phyloP scores from a whole-genome alignment of 2,113 vertebrate genomes.

The Apeltes quadracus region DNA sequence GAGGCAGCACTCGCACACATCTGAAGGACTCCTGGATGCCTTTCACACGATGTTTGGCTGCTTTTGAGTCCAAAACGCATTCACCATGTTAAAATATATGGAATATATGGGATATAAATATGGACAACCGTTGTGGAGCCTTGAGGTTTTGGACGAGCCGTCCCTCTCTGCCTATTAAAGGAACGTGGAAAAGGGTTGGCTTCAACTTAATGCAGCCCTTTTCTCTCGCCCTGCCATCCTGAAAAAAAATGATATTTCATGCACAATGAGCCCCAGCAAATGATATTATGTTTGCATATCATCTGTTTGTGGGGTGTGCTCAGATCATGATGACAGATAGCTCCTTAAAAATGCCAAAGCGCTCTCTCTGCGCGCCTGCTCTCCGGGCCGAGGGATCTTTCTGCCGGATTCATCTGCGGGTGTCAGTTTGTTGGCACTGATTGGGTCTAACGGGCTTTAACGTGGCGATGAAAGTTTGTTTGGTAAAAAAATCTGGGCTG shows the following conservation, averaged over 20 bases:
- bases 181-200: conserved; percentile 2
- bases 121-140: not conserved
- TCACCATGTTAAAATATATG: not conserved
- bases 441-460: conserved; percentile 64
- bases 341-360: conserved; percentile 63
- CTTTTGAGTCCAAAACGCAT: not conserved
- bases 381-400: conserved; percentile 59
- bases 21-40: conserved; percentile 66
- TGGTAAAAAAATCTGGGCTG: conserved; percentile 64
- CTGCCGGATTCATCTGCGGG: conserved; percentile 62
- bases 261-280: conserved; percentile 67
- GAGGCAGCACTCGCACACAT: conserved; percentile 64
- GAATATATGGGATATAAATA: no score
- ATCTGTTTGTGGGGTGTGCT: conserved; percentile 61
- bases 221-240: conserved; percentile 32
- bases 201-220: conserved; percentile 36
- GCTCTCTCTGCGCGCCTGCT: conserved; percentile 35
- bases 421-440: conserved; percentile 71
- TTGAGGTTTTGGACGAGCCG: conserved; percentile 26
- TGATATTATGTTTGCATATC: conserved; percentile 72
- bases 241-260: conserved; percentile 70
- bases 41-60: conserved; percentile 35
- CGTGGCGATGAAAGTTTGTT: conserved; percentile 54
- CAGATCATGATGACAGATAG: conserved; percentile 72
- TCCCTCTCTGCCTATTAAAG: conserved; percentile 44